Base-by-base conservation (phyloP, 2,888 invertebrate species). In the Tupiocoris notatus region DNA sequence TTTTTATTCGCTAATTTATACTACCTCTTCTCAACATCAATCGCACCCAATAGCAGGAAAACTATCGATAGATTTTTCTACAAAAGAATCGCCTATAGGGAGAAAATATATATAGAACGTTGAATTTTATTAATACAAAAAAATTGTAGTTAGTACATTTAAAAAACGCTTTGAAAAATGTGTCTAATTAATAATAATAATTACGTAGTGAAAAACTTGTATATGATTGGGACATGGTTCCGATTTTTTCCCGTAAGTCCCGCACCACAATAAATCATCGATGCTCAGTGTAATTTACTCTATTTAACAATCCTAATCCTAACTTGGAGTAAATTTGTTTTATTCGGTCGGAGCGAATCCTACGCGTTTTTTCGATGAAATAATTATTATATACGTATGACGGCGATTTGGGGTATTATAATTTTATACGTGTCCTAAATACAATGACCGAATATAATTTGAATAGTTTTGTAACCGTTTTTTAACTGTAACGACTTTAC, bases 391-490 rank as follows among this genome's bases (percentile, higher is more conserved):
- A 21, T 56, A 22, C 39, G 56, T 1, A 25, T 59, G 21, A 18
- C 58, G 70, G 59, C 24, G 67, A 57, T 57, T 67, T 67, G 18
- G 70, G 70, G 70, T 57, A 25, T 70, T 70, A 70, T 59, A 23
- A 59, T 70, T 70, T 70, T 70, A 59, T 70, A 70, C 70, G 59
- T 70, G 70, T 39, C 59, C 58, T 70, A 70, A 59, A 70, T 24
- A 39, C 39, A 74, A 57, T 76, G 76, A 74, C 68, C 71, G 76
- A 78, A 79, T 76, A 77, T 86, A 85, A 85, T 86, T 86, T 82
- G 84, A 85, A 85, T 87, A 86, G 86, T 87, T 87, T 87, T 86
- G 84, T 86, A 87, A 86, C 85, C 86, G 86, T 86, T 87, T 87
- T 87, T 84, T 86, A 87, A 86, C 78, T 73, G 77, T 79, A 66